Conservation (phyloP, 1,140 invertebrate species). For the Bombus affinis region DNA sequence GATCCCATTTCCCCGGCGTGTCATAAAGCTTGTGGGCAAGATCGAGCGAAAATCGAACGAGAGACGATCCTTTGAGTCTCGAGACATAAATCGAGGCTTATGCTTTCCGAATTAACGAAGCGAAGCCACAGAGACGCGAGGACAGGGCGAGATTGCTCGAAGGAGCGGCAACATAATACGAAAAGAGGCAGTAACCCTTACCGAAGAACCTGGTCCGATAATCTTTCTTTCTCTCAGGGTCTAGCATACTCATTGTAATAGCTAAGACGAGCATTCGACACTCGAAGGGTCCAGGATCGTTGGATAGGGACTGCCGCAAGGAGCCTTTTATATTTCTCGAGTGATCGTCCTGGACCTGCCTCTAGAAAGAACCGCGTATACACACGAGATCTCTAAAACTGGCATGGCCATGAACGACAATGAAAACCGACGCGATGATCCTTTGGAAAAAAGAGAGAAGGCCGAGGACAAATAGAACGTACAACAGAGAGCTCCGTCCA, state of each 20-base stretch:
- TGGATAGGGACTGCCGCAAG: neutral
- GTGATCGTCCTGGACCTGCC: conserved; percentile 49
- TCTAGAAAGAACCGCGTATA: conserved; percentile 2
- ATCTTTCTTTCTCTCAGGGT: conserved; percentile 13
- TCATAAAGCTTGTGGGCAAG: neutral
- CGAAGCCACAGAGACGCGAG: neutral
- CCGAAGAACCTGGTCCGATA: neutral
- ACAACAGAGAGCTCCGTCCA: neutral
- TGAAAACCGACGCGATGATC: conserved; percentile 31
- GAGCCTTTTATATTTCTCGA: conserved; percentile 45
- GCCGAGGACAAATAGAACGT: neutral
- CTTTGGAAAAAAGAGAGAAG: neutral
- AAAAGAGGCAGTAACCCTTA: conserved; percentile 24
- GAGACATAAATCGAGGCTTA: neutral
- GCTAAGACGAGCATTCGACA: conserved; percentile 33
- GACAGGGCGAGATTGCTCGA: neutral
- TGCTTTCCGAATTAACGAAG: conserved; percentile 16
- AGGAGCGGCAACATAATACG: neutral
- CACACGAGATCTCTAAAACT: conserved; percentile 11
- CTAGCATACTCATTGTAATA: conserved; percentile 33
- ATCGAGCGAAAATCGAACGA: conserved; percentile 10
- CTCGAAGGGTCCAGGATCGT: conserved; percentile 35
- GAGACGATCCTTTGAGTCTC: too few relatives aligned
- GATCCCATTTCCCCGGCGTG: conserved; percentile 3
- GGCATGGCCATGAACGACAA: conserved; percentile 8